Percentiles rank a stretch among this genome's conserved stretches.
phyloP scores from a whole-genome alignment of 1,140 invertebrate species.

The Apis laboriosa region DNA sequence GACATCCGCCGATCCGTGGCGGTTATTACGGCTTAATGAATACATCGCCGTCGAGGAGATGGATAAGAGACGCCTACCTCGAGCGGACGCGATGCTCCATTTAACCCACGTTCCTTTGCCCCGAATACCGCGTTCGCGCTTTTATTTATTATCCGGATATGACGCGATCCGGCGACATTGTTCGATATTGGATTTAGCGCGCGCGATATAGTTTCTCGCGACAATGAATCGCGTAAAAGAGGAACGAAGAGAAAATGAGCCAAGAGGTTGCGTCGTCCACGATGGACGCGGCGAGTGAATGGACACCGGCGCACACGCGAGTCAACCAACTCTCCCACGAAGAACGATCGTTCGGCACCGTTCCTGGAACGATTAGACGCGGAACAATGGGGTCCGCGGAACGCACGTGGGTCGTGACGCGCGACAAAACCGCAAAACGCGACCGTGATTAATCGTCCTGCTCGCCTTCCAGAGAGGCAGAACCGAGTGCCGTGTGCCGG shows the following conservation, averaged over 20 bases:
- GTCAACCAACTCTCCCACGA: slow-evolving; percentile 55
- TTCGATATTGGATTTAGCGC: too few species aligned
- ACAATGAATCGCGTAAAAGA: neutral
- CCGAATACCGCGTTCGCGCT: slow-evolving; percentile 11
- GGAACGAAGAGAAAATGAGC: neutral
- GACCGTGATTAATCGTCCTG: slow-evolving; percentile 65
- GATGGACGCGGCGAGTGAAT: neutral
- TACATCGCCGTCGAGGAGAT: slow-evolving; percentile 41
- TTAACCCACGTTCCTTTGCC: neutral
- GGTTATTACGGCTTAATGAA: slow-evolving; percentile 63
- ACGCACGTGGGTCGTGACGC: slow-evolving; percentile 66
- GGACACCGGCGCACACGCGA: slow-evolving; percentile 14
- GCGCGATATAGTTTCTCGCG: neutral
- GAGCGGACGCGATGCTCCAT: neutral
- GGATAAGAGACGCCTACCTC: neutral
- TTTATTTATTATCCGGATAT: neutral
- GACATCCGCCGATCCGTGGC: slow-evolving; percentile 37
- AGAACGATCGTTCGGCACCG: slow-evolving; percentile 56
- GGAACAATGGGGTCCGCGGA: slow-evolving; percentile 64
- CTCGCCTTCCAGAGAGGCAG: slow-evolving; percentile 35
- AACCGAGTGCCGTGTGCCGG: slow-evolving; percentile 34
- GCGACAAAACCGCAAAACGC: slow-evolving; percentile 68
- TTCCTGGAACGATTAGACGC: slow-evolving; percentile 64
- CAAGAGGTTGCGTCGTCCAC: too few species aligned
- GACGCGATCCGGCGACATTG: neutral